Evolutionary conservation across 2,113 vertebrate genomes (phyloP).

Genomic region (Smithornis capensis): DNA sequence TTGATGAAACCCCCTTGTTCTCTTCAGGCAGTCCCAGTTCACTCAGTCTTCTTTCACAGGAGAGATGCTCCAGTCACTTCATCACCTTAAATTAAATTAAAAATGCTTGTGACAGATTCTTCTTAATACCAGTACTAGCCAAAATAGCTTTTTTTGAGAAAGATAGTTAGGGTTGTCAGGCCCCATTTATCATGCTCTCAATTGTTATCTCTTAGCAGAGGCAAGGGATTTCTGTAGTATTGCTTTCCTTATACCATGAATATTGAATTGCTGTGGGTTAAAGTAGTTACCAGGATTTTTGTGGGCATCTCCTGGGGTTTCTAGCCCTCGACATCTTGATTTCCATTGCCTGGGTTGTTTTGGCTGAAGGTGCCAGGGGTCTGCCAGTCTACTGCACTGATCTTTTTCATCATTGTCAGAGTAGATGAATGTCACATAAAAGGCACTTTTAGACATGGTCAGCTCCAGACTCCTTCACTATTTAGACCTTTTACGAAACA

Average conservation of each 20-base stretch:
- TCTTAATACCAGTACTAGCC: not conserved
- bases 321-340: not conserved
- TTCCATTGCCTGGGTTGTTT: not conserved
- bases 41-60: not conserved
- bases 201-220: not conserved
- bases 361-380: not conserved
- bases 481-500: not conserved
- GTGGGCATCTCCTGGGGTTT: not conserved
- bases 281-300: not conserved
- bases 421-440: not conserved
- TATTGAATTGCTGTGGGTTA: not conserved
- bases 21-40: not conserved
- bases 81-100: not conserved
- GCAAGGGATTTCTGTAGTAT: not conserved
- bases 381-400: not conserved
- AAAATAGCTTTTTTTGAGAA: not conserved
- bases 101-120: not conserved
- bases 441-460: not conserved
- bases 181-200: not conserved
- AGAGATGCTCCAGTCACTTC: not conserved
- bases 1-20: not conserved
- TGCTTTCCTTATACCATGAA: not conserved
- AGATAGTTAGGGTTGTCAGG: not conserved
- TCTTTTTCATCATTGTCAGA: not conserved
- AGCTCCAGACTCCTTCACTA: not conserved